Evolutionary conservation across 1,140 invertebrate species (phyloP).

Genomic region (Caenorhabditis briggsae): DNA sequence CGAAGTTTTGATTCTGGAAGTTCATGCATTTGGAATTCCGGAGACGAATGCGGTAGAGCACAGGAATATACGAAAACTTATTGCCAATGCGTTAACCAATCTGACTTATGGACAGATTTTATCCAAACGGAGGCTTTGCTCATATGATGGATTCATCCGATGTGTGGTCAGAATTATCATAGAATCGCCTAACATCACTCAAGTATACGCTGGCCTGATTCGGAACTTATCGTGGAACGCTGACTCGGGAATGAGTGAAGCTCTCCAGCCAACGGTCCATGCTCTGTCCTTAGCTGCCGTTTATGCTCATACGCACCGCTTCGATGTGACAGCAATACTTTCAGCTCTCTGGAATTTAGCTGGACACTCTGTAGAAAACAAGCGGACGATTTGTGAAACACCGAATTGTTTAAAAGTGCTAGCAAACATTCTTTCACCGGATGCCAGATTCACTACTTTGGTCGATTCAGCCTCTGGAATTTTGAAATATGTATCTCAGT

Average conservation of each 20-base stretch:
- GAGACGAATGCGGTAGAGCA: constrained; percentile 39
- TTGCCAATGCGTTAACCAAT: constrained; percentile 63
- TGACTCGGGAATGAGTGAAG: constrained; percentile 60
- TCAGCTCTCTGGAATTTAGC: constrained; percentile 56
- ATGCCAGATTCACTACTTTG: constrained; percentile 17
- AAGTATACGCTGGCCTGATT: constrained; percentile 63
- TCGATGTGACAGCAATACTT: constrained; percentile 24
- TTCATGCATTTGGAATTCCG: constrained; percentile 42
- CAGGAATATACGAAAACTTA: constrained; percentile 58
- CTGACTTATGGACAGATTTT: constrained; percentile 58
- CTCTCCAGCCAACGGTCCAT: constrained; percentile 52
- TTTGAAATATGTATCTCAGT: constrained; percentile 56
- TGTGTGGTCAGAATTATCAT: constrained; percentile 55
- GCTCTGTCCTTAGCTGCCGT: constrained; percentile 51
- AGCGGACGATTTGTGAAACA: constrained; percentile 53
- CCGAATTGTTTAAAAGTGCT: constrained; percentile 53
- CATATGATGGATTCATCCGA: constrained; percentile 54
- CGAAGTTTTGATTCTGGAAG: constrained; percentile 59
- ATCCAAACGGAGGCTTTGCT: constrained; percentile 56
- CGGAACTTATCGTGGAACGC: constrained; percentile 63
- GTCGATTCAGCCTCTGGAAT: constrained; percentile 56
- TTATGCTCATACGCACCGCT: constrained; percentile 17
- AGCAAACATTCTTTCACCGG: constrained; percentile 3
- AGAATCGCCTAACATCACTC: constrained; percentile 51
- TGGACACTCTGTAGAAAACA: constrained; percentile 51